Evolutionary conservation across 2,888 invertebrate species (phyloP).

Genomic region (Sinelater perroti): DNA sequence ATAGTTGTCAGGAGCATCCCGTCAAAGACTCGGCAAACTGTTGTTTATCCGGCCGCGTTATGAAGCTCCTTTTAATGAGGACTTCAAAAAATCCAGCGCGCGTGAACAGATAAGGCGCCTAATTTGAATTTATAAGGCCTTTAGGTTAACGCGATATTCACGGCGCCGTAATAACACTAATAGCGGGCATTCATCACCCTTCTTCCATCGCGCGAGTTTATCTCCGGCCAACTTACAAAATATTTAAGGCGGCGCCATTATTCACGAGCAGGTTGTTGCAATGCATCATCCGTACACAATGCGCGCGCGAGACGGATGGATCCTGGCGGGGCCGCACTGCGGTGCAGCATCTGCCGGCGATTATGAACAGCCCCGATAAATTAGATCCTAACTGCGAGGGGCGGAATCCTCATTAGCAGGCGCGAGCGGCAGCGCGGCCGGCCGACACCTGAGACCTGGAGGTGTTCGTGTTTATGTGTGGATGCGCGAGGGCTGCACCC

Average conservation of each 20-base stretch:
- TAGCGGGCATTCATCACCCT: conserved; percentile 37
- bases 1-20: too few species aligned
- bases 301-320: conserved; percentile 38
- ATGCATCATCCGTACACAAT: conserved; percentile 49
- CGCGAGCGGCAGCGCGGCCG: conserved; percentile 36
- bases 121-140: conserved; percentile 30
- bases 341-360: conserved; percentile 46
- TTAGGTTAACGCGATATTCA: conserved; percentile 36
- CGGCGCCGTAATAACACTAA: conserved; percentile 35
- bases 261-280: conserved; percentile 52
- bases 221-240: conserved; percentile 51
- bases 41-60: too few species aligned
- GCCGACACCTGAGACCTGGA: conserved; percentile 39
- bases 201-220: conserved; percentile 40
- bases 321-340: conserved; percentile 35
- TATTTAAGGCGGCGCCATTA: conserved; percentile 52
- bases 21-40: too few species aligned
- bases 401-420: conserved; percentile 49
- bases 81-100: conserved; percentile 14
- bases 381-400: conserved; percentile 50
- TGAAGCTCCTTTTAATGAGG: neutral
- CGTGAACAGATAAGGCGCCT: conserved; percentile 22
- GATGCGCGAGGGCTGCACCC: conserved; percentile 34
- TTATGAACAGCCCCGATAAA: conserved; percentile 54
- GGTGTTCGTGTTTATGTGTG: conserved; percentile 40